These are phyloP conservation scores for Ceratosolen solmsi DNA, from an alignment of 1,140 invertebrate genomes.

Conservation along the genomic window DNA sequence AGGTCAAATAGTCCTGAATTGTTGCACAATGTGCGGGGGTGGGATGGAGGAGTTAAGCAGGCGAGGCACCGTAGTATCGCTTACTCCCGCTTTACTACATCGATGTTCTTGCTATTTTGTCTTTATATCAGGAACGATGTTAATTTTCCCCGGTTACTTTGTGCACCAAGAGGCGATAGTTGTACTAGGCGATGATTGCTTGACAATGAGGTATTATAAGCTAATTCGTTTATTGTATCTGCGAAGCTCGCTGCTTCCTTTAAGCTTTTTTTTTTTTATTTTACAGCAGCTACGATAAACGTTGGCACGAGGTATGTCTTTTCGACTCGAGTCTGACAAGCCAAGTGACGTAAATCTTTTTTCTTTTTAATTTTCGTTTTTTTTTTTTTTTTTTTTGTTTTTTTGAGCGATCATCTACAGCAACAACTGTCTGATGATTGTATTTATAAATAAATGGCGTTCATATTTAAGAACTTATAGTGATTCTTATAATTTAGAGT, in stretches of 20 bases:
- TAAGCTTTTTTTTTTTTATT: neutral
- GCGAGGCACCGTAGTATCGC: constrained; percentile 58
- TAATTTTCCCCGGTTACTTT: constrained; percentile 2
- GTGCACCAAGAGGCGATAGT: neutral
- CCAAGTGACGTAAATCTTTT: too few species aligned
- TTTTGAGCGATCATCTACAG: too few species aligned
- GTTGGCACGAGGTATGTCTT: neutral
- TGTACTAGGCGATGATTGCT: neutral
- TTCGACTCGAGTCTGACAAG: too few species aligned
- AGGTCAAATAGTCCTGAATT: constrained; percentile 56
- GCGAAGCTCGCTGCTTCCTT: constrained; percentile 10
- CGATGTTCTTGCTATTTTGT: too few species aligned
- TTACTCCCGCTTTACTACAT: constrained; percentile 27
- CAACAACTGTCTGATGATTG: too few species aligned
- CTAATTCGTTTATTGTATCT: neutral
- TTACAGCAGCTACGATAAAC: neutral
- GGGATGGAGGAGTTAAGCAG: constrained; percentile 50
- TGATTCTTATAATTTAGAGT: too few species aligned
- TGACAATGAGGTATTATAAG: neutral
- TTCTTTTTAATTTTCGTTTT: neutral
- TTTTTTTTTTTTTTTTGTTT: neutral
- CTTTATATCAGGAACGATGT: too few species aligned
- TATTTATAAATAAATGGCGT: too few species aligned
- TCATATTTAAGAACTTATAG: too few species aligned
- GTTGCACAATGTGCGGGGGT: constrained; percentile 28